Evolutionary conservation across 1,140 invertebrate genomes (phyloP).

Genomic region (Augochlora pura): DNA sequence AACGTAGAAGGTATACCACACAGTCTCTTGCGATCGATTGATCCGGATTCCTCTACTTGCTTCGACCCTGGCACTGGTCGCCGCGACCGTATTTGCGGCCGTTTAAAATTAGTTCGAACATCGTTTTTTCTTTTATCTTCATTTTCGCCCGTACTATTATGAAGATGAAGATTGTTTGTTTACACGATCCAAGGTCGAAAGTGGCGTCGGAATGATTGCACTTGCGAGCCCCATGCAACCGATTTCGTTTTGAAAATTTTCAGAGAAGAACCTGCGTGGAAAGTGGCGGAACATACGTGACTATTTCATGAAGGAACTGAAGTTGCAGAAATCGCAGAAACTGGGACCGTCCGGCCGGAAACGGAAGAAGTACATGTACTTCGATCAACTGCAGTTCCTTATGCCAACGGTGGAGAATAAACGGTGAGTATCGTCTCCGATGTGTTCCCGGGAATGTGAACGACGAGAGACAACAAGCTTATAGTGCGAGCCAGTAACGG

Average conservation of each 20-base stretch:
- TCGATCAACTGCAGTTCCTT: slow-evolving; percentile 72
- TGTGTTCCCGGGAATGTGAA: too few species aligned
- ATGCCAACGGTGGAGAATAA: slow-evolving; percentile 73
- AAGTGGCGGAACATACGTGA: slow-evolving; percentile 77
- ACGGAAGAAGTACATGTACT: slow-evolving; percentile 74
- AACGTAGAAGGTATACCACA: slow-evolving; percentile 71
- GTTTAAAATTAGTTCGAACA: slow-evolving; percentile 32
- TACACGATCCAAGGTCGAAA: neutral
- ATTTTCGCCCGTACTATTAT: neutral
- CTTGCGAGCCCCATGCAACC: too few species aligned
- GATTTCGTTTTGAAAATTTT: too few species aligned
- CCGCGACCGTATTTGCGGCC: slow-evolving; percentile 7
- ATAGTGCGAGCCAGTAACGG: too few species aligned
- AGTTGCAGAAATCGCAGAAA: slow-evolving; percentile 63
- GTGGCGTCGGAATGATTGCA: neutral
- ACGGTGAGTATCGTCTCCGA: slow-evolving; percentile 46
- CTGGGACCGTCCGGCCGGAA: slow-evolving; percentile 59
- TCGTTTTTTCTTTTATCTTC: neutral
- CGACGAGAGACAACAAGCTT: too few species aligned
- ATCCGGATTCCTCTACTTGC: slow-evolving; percentile 55
- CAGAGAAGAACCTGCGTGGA: slow-evolving; percentile 72
- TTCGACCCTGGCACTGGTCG: slow-evolving; percentile 25
- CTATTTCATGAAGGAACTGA: slow-evolving; percentile 77
- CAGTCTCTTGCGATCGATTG: slow-evolving; percentile 57
- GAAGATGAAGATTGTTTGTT: neutral